Evolutionary conservation across 2,888 invertebrate species (phyloP), one percentile per base, ranked within the genome.

Genomic region (Hyposoter dolosus): DNA sequence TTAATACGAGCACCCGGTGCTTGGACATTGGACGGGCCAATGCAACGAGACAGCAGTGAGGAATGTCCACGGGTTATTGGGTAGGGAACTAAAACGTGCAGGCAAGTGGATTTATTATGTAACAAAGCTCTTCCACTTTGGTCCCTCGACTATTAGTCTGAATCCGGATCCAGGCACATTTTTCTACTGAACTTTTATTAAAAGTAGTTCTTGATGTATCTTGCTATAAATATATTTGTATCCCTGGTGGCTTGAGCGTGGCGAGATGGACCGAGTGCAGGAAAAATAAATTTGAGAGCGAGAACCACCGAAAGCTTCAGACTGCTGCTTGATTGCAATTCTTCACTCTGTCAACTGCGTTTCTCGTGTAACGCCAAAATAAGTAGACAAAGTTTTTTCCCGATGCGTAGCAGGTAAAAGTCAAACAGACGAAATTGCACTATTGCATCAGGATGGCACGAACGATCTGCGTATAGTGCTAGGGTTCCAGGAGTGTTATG

Each of bases 1-100:
- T 84, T 84, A 69, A 87, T 83, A 83, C 74, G 50, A 19, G 15
- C 71, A 72, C 66, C 32, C 66, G 40, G 60, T 32, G 40, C 53
- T 50, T 56, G 66, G 47, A 12, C 43, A 75, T 40, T 68, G 53
- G 66, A 71, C 53, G 82, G 68, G 47, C 77, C 53, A 68, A 43
- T 60, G 69, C 63, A 28, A 69, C 40, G 76, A 19, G 47, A 65
- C 76, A 81, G 53, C 81, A 56, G 83, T 87, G 85, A 83, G 79
- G 85, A 85, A 87, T 87, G 83, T 83, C 75, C 75, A 81, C 78
- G 66, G 60, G 87, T 85, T 87, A 87, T 87, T 87, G 81, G 84
- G 32, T 66, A 66, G 56, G 45, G 28, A 63, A 28, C 63, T 65
- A 50, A 80, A 75, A 66, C 35, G 74, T 63, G 71, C 32, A 63